Evolutionary conservation across 1,140 invertebrate species (phyloP), one percentile per base, ranked within the genome.

Genomic region (Bombus vancouverensis): DNA sequence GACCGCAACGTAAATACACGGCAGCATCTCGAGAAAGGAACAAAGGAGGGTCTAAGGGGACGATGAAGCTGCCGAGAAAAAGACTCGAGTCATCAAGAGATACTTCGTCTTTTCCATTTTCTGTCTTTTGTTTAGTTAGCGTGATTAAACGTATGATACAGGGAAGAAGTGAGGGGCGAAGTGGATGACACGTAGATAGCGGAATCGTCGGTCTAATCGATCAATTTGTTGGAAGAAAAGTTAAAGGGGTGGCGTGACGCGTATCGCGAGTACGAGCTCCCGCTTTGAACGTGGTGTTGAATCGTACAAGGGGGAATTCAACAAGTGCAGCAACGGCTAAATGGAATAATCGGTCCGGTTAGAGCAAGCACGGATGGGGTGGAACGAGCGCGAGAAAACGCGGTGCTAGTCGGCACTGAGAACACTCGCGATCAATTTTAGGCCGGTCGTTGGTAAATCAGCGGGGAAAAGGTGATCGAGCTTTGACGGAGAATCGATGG

Each of bases 321-420:
- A 85, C 83, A 85, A 79, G 83, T 85, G 83, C 83, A 80, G 76
- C 32, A 72, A 42, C 66, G 65, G 34, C 22, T 59, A 28, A 59
- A 62, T 22, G 82, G 53, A 72, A 37, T 53, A 62, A 71, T 71
- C 66, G 53, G n/a, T 4, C 28, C 34, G 62, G 62, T 32, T 62
- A 15, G 32, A 10, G 25, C 34, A n/a, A 8, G 15, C 10, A 22
- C 12, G 10, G n/a, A 42, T 4, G 68, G n/a, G 74, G 37, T 22
- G 44, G 3, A 53, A 34, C 25, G 32, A 53, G 78, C 18, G 81
- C 34, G 39, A 47, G 44, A n/a, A n/a, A 44, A 10, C 2, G 12
- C 32, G 68, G 3, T 18, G 18, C 18, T 53, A 22, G 47, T 53
- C 47, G 47, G 0, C 47, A 53, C 47, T 6, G 47, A 25, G 1